These are phyloP conservation scores for Ahaetulla prasina DNA, from an alignment of 2,113 vertebrate genomes.

Conservation along the genomic window DNA sequence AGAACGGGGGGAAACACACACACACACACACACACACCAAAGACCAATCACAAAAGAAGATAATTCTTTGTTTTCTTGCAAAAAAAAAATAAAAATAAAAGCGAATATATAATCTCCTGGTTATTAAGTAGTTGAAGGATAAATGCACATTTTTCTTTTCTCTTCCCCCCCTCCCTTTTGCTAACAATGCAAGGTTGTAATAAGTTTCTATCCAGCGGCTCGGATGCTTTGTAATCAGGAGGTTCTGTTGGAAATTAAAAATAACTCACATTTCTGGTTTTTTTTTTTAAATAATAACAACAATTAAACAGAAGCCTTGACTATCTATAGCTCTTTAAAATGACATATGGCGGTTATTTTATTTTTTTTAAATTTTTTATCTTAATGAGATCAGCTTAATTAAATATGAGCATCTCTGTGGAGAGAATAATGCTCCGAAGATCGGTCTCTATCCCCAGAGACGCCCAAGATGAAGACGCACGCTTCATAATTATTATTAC, in stretches of 20 bases:
- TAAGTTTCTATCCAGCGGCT: conserved; percentile 30
- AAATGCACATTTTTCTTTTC: conserved; percentile 23
- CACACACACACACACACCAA: background rate
- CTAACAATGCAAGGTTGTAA: conserved; percentile 31
- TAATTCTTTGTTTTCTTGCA: conserved; percentile 50
- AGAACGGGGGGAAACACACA: conserved; percentile 5
- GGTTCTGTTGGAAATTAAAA: conserved; percentile 54
- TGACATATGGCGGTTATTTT: conserved; percentile 7
- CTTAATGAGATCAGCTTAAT: background rate
- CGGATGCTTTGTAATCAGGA: conserved; percentile 22
- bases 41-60: conserved; percentile 38
- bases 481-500: background rate
- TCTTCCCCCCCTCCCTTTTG: background rate
- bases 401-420: background rate
- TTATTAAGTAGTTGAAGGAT: conserved; percentile 43
- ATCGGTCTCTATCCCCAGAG: background rate
- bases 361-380: background rate
- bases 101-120: background rate
- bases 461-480: background rate
- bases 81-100: conserved; percentile 21
- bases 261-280: conserved; percentile 26
- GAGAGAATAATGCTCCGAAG: background rate
- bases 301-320: conserved; percentile 26
- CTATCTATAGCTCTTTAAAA: conserved; percentile 33
- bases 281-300: conserved; percentile 31